Evolutionary conservation across 2,113 vertebrate genomes (phyloP).

Genomic region (Osmerus eperlanus): DNA sequence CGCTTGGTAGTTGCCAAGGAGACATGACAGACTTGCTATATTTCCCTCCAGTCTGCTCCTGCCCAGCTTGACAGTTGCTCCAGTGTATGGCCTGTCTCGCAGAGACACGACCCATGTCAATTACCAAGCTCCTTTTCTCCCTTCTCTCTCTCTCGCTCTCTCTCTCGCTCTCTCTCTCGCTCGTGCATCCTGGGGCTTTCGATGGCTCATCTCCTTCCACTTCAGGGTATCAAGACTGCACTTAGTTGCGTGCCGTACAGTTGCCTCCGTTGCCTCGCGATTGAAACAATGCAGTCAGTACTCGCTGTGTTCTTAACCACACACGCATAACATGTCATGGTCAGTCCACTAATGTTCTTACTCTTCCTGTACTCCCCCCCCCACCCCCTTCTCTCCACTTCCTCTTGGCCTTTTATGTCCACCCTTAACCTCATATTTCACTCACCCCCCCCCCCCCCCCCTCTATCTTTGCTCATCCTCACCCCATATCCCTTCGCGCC

Average conservation of each 20-base stretch:
- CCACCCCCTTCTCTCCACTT: neutral
- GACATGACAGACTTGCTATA: neutral
- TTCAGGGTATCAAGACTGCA: slow-evolving; percentile 24
- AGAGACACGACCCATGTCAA: too few relatives aligned
- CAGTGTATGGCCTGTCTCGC: neutral
- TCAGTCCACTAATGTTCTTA: neutral
- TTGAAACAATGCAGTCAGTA: slow-evolving; percentile 1
- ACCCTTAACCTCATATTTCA: neutral
- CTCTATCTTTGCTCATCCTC: neutral
- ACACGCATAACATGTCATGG: neutral
- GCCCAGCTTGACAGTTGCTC: neutral
- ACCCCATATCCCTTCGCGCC: neutral
- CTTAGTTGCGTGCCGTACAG: too few relatives aligned
- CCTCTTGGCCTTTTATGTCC: too few relatives aligned
- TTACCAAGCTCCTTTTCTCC: too few relatives aligned
- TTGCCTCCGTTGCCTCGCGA: too few relatives aligned
- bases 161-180: neutral
- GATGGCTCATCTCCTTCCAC: slow-evolving; percentile 8
- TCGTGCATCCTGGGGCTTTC: neutral
- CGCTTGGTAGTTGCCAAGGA: neutral
- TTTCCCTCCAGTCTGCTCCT: neutral
- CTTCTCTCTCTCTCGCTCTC: neutral
- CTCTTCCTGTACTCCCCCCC: too few relatives aligned
- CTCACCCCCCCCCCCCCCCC: too few relatives aligned
- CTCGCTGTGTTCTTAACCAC: neutral